A percentile compares a stretch with the other conserved stretches of the same genome.
Evolutionary conservation across 2,797 vertebrate genomes (phyloP).

Genomic region (Bryconaethiops microstoma): DNA sequence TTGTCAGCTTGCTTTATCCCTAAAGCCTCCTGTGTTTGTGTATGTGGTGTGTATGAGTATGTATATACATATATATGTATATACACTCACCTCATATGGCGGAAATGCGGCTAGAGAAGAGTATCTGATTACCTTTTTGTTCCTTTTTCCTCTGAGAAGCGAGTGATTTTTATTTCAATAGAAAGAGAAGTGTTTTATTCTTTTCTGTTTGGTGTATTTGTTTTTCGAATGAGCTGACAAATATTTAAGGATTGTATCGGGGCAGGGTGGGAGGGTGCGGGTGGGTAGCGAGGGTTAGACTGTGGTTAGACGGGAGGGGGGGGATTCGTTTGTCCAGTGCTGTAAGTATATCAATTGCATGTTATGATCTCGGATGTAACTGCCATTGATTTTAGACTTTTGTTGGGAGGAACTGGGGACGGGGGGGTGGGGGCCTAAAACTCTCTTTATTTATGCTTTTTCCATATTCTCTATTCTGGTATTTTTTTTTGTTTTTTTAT

Average conservation of each 20-base stretch:
- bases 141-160: slow-evolving; percentile 25
- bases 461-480: slow-evolving; percentile 56
- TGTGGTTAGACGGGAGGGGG: slow-evolving; percentile 56
- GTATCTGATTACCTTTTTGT: slow-evolving; percentile 41
- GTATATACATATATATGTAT: slow-evolving; percentile 47
- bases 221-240: slow-evolving; percentile 74
- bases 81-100: slow-evolving; percentile 30
- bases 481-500: no score
- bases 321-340: slow-evolving; percentile 73
- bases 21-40: slow-evolving; percentile 61
- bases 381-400: slow-evolving; percentile 73
- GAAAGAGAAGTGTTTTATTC: slow-evolving; percentile 61
- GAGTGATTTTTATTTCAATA: slow-evolving; percentile 29
- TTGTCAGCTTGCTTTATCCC: slow-evolving; percentile 67
- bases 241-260: slow-evolving; percentile 81
- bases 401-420: slow-evolving; percentile 54
- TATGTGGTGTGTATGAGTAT: no score
- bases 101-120: slow-evolving; percentile 55
- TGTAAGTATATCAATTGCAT: slow-evolving; percentile 82
- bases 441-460: slow-evolving; percentile 80
- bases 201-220: slow-evolving; percentile 41
- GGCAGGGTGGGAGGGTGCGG: slow-evolving; percentile 52
- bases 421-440: slow-evolving; percentile 68
- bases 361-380: slow-evolving; percentile 79
- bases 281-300: slow-evolving; percentile 41